Base-by-base conservation (phyloP, 2,113 vertebrate genomes). In the Serilophus lunatus region DNA sequence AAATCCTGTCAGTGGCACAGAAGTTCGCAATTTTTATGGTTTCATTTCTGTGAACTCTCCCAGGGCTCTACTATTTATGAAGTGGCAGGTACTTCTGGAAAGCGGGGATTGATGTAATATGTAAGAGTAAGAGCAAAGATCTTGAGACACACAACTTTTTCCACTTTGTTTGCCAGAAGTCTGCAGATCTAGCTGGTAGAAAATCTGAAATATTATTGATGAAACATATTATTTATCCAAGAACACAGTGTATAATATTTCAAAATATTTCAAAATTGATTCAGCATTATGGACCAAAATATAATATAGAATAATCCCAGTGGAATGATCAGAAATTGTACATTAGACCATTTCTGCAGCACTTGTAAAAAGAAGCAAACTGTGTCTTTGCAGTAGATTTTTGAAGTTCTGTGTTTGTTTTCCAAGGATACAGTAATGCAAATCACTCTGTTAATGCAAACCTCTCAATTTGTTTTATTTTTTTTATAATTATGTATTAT, bases 401-500 rank as follows among this genome's bases (percentile, higher is more conserved):
- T 77, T 64, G 13, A 90, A 82, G 51, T 72, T 90, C 51, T 82
- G 7, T 40, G 54, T 83, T 92, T 72, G 56, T 80, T 94, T 95
- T 94, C 54, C 66, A 63, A 53, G 54, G 45, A 88, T 56, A 89
- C 63, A 91, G 87, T 80, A 95, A 90, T 80, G 94, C 92, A 96
- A 97, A 97, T 96, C 82, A 91, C 70, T 93, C 72, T 1, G 4
- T 60, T 68, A 94, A 82, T 86, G 70, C 88, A 97, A 97, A 93
- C 82, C 72, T 69, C 91, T 93, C 93, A 82, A 92, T 98, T 98
- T 97, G 94, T 94, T 98, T 95, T 91, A 82, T 92, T 86, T 92
- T 82, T 81, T 96, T 97, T 84, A 96, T 86, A 94, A 75, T 93
- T 95, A 97, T 96, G 92, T 90, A 97, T 95, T 97, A 97, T 97